Base-by-base conservation (phyloP, 2,888 invertebrate genomes). In the Conops quadrifasciatus region DNA sequence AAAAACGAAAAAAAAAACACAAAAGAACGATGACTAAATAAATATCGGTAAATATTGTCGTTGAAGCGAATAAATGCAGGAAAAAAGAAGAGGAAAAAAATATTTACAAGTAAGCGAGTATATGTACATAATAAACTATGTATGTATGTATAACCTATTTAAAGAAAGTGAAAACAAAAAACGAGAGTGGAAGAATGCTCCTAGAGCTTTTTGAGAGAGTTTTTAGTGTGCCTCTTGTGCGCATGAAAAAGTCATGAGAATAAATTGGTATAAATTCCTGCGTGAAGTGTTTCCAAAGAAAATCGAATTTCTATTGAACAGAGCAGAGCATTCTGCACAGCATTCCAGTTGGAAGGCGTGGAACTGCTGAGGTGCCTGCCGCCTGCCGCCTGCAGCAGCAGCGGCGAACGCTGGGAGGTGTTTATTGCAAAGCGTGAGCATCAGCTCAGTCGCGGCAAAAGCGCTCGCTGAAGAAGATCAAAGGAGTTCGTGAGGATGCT, bases 401-500 rank as follows among this genome's bases (percentile, higher is more conserved):
- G n/a, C 43, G 45, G 51, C 19, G 2, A 45, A 15, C 43, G 36
- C 21, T 24, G 45, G 24, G 16, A 28, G 1, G 15, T 13, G 19
- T 16, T 49, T 56, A 21, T 13, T 13, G 13, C 53, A n/a, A 64
- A 28, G 49, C 65, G 62, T 65, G 63, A 5, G 49, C 53, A 21
- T 53, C 9, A 28, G 49, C 36, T 74, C 67, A 73, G 74, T 73
- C 71, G 72, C 70, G 71, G 60, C 59, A 49, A 56, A 72, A 69
- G 70, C 74, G 71, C 65, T 56, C 71, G 67, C 30, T 59, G 63
- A 36, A 51, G 24, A 66, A 67, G 72, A 72, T 66, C 62, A 59
- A 21, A 47, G 43, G 53, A 70, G 47, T 11, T 36, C 19, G 56
- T n/a, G 15, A 28, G 21, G 49, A 5, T 49, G 45, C n/a, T 19